Evolutionary conservation across 2,113 vertebrate species (phyloP), one percentile per base, ranked within the genome.

Genomic region (Nesogale talazaci): DNA sequence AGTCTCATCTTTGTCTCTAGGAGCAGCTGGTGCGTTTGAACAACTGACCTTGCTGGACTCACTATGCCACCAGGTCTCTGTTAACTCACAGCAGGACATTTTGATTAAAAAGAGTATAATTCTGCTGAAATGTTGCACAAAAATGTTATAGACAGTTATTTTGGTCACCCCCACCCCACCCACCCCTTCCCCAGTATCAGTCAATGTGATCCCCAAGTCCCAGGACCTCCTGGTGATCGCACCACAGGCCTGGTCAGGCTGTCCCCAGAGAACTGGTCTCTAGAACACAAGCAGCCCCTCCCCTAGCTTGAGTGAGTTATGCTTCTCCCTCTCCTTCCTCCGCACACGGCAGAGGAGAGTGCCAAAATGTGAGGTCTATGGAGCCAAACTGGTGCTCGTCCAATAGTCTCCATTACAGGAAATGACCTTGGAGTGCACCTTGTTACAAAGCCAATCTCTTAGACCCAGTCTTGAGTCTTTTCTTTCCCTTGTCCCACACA

Each of bases 331-430:
- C 25, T 86, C 88, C 85, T 82, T 69, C 78, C 72, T 83, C 46
- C 67, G 6, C 77, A 29, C 65, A 46, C 63, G 63, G 52, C 29
- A 61, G 40, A n/a, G 31, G 10, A 3, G 40, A 42, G 59, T 34
- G 29, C 78, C 46, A 89, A 83, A 91, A 80, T 77, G 74, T 17
- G 31, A 89, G 46, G 36, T 42, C 36, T 20, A 40, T 46, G 19
- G 63, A 70, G 82, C 93, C 83, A 88, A 81, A 90, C 34, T 57
- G 42, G 78, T 77, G 67, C 70, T 63, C 85, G 61, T 83, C 76
- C 88, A 93, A 27, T 4, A 72, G 76, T 46, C 12, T 88, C 82
- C 75, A 69, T 22, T 89, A 87, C 74, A 52, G 65, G 79, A 89
- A 75, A 70, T 40, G 59, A n/a, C 56, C 78, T 23, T 17, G 40